Evolutionary conservation across 2,888 invertebrate species (phyloP).

Genomic region (Incurvaria masculella): DNA sequence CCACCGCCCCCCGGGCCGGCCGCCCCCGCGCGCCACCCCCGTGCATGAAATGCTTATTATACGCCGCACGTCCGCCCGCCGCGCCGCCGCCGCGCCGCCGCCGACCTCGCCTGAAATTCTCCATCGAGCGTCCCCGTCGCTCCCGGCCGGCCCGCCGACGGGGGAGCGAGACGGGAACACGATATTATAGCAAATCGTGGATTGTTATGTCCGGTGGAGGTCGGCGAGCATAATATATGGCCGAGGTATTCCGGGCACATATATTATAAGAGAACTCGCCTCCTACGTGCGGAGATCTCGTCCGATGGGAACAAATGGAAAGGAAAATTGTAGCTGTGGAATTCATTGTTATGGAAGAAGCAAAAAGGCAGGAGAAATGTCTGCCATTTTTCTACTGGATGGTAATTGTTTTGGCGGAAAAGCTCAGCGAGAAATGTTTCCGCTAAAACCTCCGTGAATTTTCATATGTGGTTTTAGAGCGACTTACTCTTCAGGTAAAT

Average conservation of each 20-base stretch:
- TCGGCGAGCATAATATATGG: constrained; percentile 53
- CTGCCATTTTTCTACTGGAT: constrained; percentile 32
- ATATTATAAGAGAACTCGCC: constrained; percentile 56
- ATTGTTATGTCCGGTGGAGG: constrained; percentile 59
- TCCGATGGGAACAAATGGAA: constrained; percentile 55
- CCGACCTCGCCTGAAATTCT: constrained; percentile 1
- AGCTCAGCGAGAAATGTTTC: not conserved
- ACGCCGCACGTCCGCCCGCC: constrained; percentile 54
- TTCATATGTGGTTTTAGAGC: too few species aligned
- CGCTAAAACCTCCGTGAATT: too few species aligned
- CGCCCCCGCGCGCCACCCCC: constrained; percentile 39
- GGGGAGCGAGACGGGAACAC: constrained; percentile 35
- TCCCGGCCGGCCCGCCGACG: constrained; percentile 28
- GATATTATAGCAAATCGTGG: constrained; percentile 59
- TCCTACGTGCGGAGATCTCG: constrained; percentile 54
- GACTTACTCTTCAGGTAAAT: too few species aligned
- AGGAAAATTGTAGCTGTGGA: constrained; percentile 52
- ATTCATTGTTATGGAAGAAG: constrained; percentile 44
- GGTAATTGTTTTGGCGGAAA: constrained; percentile 4
- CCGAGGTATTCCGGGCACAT: constrained; percentile 58
- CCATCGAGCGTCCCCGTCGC: constrained; percentile 28
- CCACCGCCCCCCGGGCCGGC: constrained; percentile 35
- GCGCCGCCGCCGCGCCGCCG: constrained; percentile 36
- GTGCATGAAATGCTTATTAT: constrained; percentile 63
- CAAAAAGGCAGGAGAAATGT: constrained; percentile 38